Evolutionary conservation across 2,113 vertebrate genomes (phyloP), one percentile per base, ranked within the genome.

Genomic region (Verasper variegatus): DNA sequence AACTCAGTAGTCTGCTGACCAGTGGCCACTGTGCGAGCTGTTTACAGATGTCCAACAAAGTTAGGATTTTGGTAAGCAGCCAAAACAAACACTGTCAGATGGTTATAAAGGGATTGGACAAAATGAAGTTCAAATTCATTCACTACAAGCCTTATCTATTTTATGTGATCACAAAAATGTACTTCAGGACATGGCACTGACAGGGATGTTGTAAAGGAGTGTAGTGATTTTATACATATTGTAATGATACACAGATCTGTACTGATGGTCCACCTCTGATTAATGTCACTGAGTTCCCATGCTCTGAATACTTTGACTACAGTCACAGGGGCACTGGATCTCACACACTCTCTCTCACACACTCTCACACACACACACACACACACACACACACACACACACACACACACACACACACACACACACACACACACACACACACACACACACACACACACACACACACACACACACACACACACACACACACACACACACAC

Each of bases 251-350:
- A 57, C 8, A 62, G 49, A 55, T 73, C 21, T 20, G 17, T 59
- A 17, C 59, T 71, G 49, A n/a, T 42, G 35, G 37, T 69, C 31
- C 37, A 49, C 40, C 9, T 64, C 14, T 52, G 78, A 67, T 56
- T 13, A 10, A 51, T 71, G 73, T 85, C 75, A 80, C 35, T 0
- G 37, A 67, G 71, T 85, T 91, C 89, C 83, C 89, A 89, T 69
- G 87, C 68, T 86, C 87, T 81, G 51, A 86, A 80, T 51, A 57
- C 24, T 71, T 58, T 76, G 40, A 65, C 62, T 31, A 67, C 69
- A 62, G 20, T 55, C n/a, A 80, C 49, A 66, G 47, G 73, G n/a
- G 21, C 75, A 81, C 56, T 71, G 78, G 73, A 72, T n/a, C n/a
- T n/a, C n/a, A n/a, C n/a, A n/a, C n/a, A n/a, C n/a, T n/a, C n/a